phyloP scores from a whole-genome alignment of 2,888 invertebrate species.

The Tetramorium bicarinatum region DNA sequence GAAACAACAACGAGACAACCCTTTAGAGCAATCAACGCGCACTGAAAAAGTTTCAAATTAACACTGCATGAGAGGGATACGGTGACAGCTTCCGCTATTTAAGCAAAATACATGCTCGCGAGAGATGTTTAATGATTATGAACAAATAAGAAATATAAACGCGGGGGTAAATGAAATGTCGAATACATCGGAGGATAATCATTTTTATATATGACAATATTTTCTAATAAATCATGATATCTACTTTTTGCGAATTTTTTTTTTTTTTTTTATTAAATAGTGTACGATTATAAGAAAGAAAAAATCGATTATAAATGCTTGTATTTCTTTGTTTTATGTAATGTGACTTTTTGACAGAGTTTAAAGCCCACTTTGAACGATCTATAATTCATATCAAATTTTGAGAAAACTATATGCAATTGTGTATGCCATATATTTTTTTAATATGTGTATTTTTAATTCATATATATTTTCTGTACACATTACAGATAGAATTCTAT shows the following conservation, averaged over 20 bases:
- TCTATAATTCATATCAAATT: background rate
- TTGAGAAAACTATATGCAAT: background rate
- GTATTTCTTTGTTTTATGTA: background rate
- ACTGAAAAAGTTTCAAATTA: constrained; percentile 50
- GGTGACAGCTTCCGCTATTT: background rate
- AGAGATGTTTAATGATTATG: constrained; percentile 1
- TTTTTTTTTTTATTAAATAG: background rate
- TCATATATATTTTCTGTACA: background rate
- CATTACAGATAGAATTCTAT: background rate
- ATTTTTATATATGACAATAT: background rate
- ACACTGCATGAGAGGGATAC: background rate
- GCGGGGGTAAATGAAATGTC: background rate
- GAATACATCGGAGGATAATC: background rate
- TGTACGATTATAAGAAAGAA: background rate
- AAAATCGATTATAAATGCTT: background rate
- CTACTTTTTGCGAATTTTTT: background rate
- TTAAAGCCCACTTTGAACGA: background rate
- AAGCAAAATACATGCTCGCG: background rate
- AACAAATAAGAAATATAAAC: background rate
- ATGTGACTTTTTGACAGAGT: background rate
- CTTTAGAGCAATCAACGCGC: constrained; percentile 31
- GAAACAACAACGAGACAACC: constrained; percentile 40
- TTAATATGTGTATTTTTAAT: background rate
- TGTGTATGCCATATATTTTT: background rate
- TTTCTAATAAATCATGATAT: background rate